Base-by-base conservation (phyloP, 2,113 vertebrate genomes). In the Megaceryle torquata region DNA sequence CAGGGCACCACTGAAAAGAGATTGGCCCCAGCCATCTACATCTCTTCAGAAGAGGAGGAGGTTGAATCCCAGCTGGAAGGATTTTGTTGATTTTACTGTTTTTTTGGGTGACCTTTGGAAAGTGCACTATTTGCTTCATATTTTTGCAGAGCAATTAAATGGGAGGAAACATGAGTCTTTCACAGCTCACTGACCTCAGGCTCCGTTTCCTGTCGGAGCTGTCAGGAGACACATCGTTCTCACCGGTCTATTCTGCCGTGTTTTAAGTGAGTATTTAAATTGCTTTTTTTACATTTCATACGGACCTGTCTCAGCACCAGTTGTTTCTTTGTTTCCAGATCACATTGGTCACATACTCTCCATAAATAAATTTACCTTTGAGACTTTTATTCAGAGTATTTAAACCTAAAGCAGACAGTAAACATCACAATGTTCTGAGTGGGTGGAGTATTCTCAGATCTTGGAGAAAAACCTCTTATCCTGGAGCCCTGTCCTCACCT, bases 181-280 rank as follows among this genome's bases (percentile, higher is more conserved):
- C 95, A 95, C 94, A 92, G 95, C 93, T 97, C 90, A 5, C 56
- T 86, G 96, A 90, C 63, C 93, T 25, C 83, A 50, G 65, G 70
- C 92, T 78, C 54, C 9, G 8, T 68, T 25, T 86, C 82, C 95
- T 80, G 51, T 31, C 61, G 0, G 46, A 95, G 93, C 94, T 96
- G 93, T 88, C 95, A 95, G 82, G 78, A 95, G 80, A 92, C 93
- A 46, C 75, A 31, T 80, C 65, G 7, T 41, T 80, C 82, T 87
- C 88, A 11, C 86, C 11, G 21, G 70, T 35, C 79, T 50, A 16
- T 71, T 81, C 64, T 3, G 3, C 72, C 1, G 2, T 13, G 21
- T 44, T 63, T 76, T 54, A 50, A 75, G 78, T 51, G 56, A 71
- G 54, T 76, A 86, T 91, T 96, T 92, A 91, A 94, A 79, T 33